Percentiles rank a stretch among this genome's conserved stretches.
Evolutionary conservation across 2,888 invertebrate species (phyloP).

Genomic region (Limenitis camilla): DNA sequence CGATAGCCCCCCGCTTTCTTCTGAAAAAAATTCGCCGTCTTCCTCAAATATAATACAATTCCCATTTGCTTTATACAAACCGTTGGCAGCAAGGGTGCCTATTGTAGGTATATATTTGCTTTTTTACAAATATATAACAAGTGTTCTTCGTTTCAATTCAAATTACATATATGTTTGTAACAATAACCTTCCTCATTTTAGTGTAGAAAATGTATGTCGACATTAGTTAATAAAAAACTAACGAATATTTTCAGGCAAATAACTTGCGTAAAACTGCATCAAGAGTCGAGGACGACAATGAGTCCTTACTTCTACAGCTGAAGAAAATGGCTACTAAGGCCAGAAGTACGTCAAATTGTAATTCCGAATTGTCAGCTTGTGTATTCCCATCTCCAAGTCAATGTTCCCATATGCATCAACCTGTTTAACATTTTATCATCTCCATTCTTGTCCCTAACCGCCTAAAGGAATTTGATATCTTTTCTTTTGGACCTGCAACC

Average conservation of each 20-base stretch:
- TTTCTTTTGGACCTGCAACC: conserved; percentile 32
- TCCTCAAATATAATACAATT: conserved; percentile 45
- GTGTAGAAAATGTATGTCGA: conserved; percentile 33
- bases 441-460: conserved; percentile 28
- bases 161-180: conserved; percentile 32
- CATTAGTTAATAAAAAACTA: conserved; percentile 40
- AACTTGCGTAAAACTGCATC: conserved; percentile 91
- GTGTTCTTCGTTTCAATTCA: conserved; percentile 9
- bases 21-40: conserved; percentile 43
- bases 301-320: conserved; percentile 94
- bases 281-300: conserved; percentile 97
- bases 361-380: conserved; percentile 54
- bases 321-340: conserved; percentile 95
- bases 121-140: conserved; percentile 21
- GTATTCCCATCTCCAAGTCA: conserved; percentile 32
- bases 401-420: conserved; percentile 25
- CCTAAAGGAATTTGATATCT: conserved; percentile 31
- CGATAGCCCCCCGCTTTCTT: conserved; percentile 66
- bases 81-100: conserved; percentile 66
- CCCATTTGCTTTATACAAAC: conserved; percentile 63
- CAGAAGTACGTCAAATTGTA: conserved; percentile 79
- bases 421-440: conserved; percentile 24
- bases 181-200: conserved; percentile 24
- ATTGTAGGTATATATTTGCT: conserved; percentile 59
- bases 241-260: conserved; percentile 82